Evolutionary conservation across 2,888 invertebrate species (phyloP).

Genomic region (Diarsia brunnea): DNA sequence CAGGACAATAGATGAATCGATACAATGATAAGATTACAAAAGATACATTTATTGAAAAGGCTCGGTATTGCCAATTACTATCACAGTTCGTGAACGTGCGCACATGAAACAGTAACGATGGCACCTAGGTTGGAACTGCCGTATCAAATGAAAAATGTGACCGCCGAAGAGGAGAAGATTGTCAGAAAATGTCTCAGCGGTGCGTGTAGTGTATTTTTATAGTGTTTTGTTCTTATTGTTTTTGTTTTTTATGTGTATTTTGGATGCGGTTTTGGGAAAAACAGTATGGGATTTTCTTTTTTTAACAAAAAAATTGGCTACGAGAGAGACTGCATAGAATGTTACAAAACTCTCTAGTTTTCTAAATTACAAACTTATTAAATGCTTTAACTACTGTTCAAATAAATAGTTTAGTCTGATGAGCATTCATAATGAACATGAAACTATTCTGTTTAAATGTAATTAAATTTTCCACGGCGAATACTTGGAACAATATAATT

Average conservation of each 20-base stretch:
- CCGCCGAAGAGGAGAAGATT: constrained; percentile 82
- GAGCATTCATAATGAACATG: not conserved
- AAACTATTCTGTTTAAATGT: constrained; percentile 19
- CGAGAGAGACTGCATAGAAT: not conserved
- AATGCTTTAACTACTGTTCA: not conserved
- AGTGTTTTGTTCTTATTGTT: constrained; percentile 64
- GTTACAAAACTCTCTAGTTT: not conserved
- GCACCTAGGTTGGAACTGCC: constrained; percentile 82
- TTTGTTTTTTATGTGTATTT: constrained; percentile 1
- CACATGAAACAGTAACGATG: constrained; percentile 71
- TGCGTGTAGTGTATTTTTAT: constrained; percentile 69
- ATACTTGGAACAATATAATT: constrained; percentile 49
- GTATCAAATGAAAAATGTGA: constrained; percentile 80
- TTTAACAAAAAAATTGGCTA: not conserved
- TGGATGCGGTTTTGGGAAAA: constrained; percentile 19
- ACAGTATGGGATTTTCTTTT: constrained; percentile 7
- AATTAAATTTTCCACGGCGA: constrained; percentile 34
- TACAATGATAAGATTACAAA: constrained; percentile 76
- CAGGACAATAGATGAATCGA: constrained; percentile 72
- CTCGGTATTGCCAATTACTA: constrained; percentile 55
- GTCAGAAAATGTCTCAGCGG: constrained; percentile 85
- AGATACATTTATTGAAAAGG: constrained; percentile 74
- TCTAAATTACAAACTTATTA: not conserved
- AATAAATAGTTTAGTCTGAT: not conserved
- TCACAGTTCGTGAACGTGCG: constrained; percentile 65